Conservation (phyloP, 2,888 invertebrate species). For the Crioceris asparagi region DNA sequence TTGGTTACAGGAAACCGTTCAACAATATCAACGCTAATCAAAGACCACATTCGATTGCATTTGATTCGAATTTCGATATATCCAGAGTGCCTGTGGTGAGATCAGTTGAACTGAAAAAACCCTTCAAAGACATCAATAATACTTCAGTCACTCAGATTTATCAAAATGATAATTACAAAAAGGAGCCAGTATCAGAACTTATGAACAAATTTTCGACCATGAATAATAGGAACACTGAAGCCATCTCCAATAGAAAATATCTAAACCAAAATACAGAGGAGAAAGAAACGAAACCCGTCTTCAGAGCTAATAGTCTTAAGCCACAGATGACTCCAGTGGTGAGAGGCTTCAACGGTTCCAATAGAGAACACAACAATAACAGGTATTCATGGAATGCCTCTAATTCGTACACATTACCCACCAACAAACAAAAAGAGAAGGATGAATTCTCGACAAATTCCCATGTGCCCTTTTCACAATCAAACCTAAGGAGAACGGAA, state of each 20-base stretch:
- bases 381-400: slow-evolving; percentile 26
- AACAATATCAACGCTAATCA: slow-evolving; percentile 28
- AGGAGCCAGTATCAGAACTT: slow-evolving; percentile 10
- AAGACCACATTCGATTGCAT: slow-evolving; percentile 33
- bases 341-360: slow-evolving; percentile 29
- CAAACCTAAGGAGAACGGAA: slow-evolving; percentile 40
- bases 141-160: slow-evolving; percentile 31
- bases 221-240: slow-evolving; percentile 15
- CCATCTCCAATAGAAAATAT: slow-evolving; percentile 7
- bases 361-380: slow-evolving; percentile 17
- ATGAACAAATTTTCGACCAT: slow-evolving; percentile 13
- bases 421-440: slow-evolving; percentile 22
- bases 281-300: slow-evolving; percentile 22
- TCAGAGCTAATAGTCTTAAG: slow-evolving; percentile 28
- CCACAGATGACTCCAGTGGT: slow-evolving; percentile 32
- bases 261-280: slow-evolving; percentile 8
- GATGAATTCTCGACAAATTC: slow-evolving; percentile 23
- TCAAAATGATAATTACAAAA: slow-evolving; percentile 16
- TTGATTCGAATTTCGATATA: slow-evolving; percentile 32
- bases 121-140: slow-evolving; percentile 29
- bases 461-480: slow-evolving; percentile 38
- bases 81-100: slow-evolving; percentile 40
- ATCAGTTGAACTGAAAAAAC: slow-evolving; percentile 42
- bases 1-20: slow-evolving; percentile 32
- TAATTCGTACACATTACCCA: slow-evolving; percentile 24